Evolutionary conservation across 92 coral and sea anemone species (phyloP), one percentile per base, ranked within the genome.

Genomic region (Epizoanthus ramosus): DNA sequence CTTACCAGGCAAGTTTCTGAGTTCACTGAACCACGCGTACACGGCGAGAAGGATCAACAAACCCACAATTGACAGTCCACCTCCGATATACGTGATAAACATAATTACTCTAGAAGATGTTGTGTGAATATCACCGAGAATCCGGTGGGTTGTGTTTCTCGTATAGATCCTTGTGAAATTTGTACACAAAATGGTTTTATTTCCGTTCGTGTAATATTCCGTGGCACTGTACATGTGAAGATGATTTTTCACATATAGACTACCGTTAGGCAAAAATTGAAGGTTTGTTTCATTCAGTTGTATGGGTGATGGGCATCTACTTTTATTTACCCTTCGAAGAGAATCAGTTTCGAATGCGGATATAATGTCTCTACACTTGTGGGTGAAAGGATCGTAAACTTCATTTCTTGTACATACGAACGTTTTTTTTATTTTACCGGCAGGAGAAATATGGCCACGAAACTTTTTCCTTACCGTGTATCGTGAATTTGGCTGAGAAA

Each of bases 1-100:
- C 77, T 67, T 80, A 12, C 85, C 85, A 15, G 85, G 85, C 1
- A 80, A 6, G 76, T 80, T 80, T 56, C 85, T 80, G 54, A 80
- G 75, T 18, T 65, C 77, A 12, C 56, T 47, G 85, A 80, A 43
- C 63, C 45, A 43, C 6, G 64, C 45, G 85, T 80, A 80, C 28
- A 80, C 63, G 21, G 53, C 60, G 23, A 80, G 61, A 5, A 80
- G 63, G 8, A 67, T 59, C 37, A 80, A 28, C 85, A 57, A 54
- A 31, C 79, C 59, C 6, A 80, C 19, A 9, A 68, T 22, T 10
- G 85, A 80, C 23, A 68, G 43, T 3, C 61, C 37, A 7, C 31
- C 39, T 0, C 85, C 85, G 14, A 50, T 9, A 37, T 65, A 28
- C 13, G 70, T 65, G 16, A 65, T 12, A 28, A 65, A 8, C 10